Percentiles rank a stretch among this genome's conserved stretches.
These are phyloP conservation scores for Theristicus caerulescens DNA, from an alignment of 2,113 vertebrate species.

Conservation along the genomic window DNA sequence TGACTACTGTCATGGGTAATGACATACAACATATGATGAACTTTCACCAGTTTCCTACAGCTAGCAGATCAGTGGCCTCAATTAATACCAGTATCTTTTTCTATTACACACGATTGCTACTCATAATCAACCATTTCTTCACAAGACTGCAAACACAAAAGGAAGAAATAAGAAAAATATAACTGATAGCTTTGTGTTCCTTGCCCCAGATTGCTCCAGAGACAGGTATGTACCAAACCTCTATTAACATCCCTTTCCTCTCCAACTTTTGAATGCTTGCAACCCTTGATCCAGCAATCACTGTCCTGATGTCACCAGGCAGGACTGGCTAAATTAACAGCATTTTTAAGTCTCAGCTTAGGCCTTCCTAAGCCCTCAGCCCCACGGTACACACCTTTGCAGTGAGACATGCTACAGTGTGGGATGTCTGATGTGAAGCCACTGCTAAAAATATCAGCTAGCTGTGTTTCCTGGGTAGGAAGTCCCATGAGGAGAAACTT, in stretches of 20 bases:
- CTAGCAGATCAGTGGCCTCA: background rate
- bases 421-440: background rate
- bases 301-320: background rate
- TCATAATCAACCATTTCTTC: background rate
- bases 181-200: background rate
- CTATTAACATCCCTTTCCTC: background rate
- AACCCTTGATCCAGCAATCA: background rate
- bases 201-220: fast-evolving
- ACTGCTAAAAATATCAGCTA: background rate
- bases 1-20: background rate
- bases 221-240: background rate
- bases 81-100: background rate
- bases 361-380: background rate
- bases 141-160: background rate
- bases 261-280: background rate
- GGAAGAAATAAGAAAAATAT: background rate
- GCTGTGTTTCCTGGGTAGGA: background rate
- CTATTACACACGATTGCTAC: background rate
- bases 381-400: background rate
- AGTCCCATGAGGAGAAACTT: background rate
- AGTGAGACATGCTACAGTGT: fast-evolving
- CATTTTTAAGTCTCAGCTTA: background rate
- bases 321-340: background rate
- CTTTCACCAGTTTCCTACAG: background rate
- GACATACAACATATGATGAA: background rate